phyloP scores from a whole-genome alignment of 1,140 invertebrate species.

The Tribolium madens region DNA sequence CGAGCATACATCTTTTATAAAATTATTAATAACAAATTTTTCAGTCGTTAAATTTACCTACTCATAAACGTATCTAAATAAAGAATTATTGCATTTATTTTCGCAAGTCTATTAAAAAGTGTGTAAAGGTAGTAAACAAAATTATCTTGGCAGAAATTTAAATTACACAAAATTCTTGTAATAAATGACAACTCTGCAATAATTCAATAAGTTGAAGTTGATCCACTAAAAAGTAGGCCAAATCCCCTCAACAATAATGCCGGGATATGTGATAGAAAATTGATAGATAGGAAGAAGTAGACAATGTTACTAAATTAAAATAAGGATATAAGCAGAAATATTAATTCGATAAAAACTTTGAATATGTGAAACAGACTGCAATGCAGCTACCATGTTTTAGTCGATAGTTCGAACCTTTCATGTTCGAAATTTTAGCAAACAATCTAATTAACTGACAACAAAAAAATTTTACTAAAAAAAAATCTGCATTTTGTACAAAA shows the following conservation, averaged over 20 bases:
- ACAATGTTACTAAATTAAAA: neutral
- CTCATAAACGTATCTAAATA: no score
- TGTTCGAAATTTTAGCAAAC: neutral
- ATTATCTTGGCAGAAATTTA: no score
- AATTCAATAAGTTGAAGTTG: neutral
- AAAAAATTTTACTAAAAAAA: neutral
- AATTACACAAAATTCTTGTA: no score
- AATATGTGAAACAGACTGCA: constrained; percentile 6
- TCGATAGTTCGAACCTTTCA: constrained; percentile 8
- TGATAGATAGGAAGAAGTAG: neutral
- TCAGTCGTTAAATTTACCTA: no score
- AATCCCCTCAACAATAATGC: constrained; percentile 2
- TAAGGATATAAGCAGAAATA: neutral
- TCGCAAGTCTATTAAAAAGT: no score
- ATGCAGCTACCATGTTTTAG: constrained; percentile 4
- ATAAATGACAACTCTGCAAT: neutral
- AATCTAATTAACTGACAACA: neutral
- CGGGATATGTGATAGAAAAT: neutral
- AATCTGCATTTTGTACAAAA: no score
- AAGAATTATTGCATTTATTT: no score
- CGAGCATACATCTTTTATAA: no score
- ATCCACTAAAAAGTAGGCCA: neutral
- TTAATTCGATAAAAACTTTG: neutral
- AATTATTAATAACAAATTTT: no score
- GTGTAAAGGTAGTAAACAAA: no score